Evolutionary conservation across 2,797 vertebrate genomes (phyloP).

Genomic region (Coregonus suidteri): DNA sequence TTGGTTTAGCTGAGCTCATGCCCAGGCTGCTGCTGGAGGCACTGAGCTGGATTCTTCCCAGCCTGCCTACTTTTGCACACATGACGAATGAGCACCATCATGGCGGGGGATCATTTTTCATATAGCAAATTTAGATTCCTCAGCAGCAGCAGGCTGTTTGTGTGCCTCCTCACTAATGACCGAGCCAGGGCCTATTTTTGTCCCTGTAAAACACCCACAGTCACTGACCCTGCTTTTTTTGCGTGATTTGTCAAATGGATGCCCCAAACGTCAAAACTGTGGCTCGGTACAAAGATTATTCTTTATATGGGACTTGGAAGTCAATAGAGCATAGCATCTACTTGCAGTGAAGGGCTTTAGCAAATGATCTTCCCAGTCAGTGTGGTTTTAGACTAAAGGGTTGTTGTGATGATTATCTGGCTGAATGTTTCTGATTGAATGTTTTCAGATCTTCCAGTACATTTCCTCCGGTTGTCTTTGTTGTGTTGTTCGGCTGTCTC

Average conservation of each 20-base stretch:
- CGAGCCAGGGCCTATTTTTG: conserved; percentile 33
- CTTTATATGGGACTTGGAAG: conserved; percentile 12
- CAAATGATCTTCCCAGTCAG: not conserved
- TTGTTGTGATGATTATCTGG: not conserved
- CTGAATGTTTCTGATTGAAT: conserved; percentile 11
- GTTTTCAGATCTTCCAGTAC: conserved; percentile 5
- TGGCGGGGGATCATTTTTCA: conserved; percentile 64
- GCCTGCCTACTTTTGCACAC: conserved; percentile 59
- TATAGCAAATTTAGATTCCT: conserved; percentile 62
- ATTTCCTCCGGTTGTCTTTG: conserved; percentile 13
- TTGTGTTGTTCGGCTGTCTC: conserved; percentile 7
- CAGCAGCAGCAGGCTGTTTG: conserved; percentile 35
- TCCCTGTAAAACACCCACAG: conserved; percentile 18
- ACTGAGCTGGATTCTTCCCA: conserved; percentile 28
- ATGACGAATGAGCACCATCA: conserved; percentile 54
- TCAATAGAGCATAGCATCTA: not conserved
- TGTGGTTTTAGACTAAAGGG: conserved; percentile 18
- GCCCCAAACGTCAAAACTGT: conserved; percentile 11
- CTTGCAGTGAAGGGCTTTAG: too few relatives aligned
- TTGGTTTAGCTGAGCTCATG: conserved; percentile 32
- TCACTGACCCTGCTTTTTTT: conserved; percentile 3
- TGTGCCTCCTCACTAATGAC: conserved; percentile 45
- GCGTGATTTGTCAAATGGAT: conserved; percentile 15
- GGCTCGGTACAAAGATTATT: conserved; percentile 14
- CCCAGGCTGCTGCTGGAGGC: conserved; percentile 35